Conservation (phyloP, 1,140 invertebrate genomes). For the Paracyclopina nana region DNA sequence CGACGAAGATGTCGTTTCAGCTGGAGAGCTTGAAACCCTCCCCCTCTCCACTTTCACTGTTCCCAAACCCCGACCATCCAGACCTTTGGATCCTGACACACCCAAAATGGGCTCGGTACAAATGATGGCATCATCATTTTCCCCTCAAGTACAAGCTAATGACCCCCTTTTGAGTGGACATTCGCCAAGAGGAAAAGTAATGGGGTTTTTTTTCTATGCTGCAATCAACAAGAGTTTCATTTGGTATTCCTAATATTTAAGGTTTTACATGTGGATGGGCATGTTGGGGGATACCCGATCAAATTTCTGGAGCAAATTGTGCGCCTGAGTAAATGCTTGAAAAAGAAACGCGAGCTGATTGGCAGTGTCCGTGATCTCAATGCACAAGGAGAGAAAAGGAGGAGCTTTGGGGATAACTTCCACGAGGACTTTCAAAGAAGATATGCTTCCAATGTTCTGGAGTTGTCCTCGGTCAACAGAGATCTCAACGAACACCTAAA, state of each 20-base stretch:
- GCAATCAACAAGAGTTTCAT: too few species aligned
- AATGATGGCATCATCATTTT: slow-evolving; percentile 18
- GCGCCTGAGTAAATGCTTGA: slow-evolving; percentile 60
- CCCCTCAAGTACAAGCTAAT: slow-evolving; percentile 31
- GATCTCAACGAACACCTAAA: slow-evolving; percentile 66
- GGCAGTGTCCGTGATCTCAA: slow-evolving; percentile 67
- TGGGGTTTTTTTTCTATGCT: neutral
- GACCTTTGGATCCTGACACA: slow-evolving; percentile 22
- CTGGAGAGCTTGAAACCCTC: slow-evolving; percentile 51
- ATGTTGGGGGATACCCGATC: slow-evolving; percentile 58
- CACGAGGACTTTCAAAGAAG: slow-evolving; percentile 65
- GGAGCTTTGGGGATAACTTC: slow-evolving; percentile 51
- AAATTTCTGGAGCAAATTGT: slow-evolving; percentile 60
- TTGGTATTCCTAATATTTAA: too few species aligned
- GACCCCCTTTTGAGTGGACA: slow-evolving; percentile 31
- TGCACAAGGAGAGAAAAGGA: slow-evolving; percentile 62
- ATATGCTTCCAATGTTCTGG: slow-evolving; percentile 71
- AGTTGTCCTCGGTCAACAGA: slow-evolving; percentile 73
- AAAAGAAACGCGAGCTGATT: slow-evolving; percentile 60
- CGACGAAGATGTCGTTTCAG: slow-evolving; percentile 62
- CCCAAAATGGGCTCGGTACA: too few species aligned
- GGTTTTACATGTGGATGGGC: slow-evolving; percentile 27
- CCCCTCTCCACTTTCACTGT: slow-evolving; percentile 57
- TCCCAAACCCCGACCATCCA: slow-evolving; percentile 33
- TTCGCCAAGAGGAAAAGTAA: slow-evolving; percentile 4